Evolutionary conservation across 2,113 vertebrate genomes (phyloP), one percentile per base, ranked within the genome.

Genomic region (Tor tambroides): DNA sequence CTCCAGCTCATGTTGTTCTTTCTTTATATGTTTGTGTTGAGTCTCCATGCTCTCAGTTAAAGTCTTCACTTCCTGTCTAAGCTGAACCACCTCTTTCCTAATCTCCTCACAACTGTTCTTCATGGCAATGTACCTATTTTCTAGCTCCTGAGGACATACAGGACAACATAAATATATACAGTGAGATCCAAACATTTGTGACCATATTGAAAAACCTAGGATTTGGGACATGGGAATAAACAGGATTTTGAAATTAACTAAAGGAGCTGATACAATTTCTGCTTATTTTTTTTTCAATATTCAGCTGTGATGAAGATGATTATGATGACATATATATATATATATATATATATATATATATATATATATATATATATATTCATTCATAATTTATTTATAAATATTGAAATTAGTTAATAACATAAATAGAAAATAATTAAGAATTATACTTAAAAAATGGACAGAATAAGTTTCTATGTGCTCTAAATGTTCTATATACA

Each of bases 41-140:
- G 63, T 88, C 75, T 91, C 90, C 91, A 97, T 1, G 67, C 95
- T 95, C 91, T 98, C 96, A 38, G 91, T 94, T 88, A 98, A 91
- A 88, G 88, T 93, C 92, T 94, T 96, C 89, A 97, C 93, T 93
- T 98, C 97, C 83, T 92, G 86, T 80, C 94, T 96, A 88, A 94
- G 96, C 80, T 96, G 96, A 2, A 89, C 85, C 63, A 95, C 92
- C 91, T 99, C 98, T 91, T 94, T 95, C 87, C 88, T 94, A 87
- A 99, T 92, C 76, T 96, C 96, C 87, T 98, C 96, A 83, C 89
- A 95, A 79, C 88, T 95, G 78, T 98, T 96, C 91, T 90, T 96
- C 84, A 99, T 54, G 28, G 88, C 23, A 77, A 89, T 93, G 28
- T 91, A 91, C 90, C 91, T 95, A 82, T 92, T 94, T 81, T 96